Evolutionary conservation across 2,888 invertebrate species (phyloP), one percentile per base, ranked within the genome.

Genomic region (Nomada ruficornis): DNA sequence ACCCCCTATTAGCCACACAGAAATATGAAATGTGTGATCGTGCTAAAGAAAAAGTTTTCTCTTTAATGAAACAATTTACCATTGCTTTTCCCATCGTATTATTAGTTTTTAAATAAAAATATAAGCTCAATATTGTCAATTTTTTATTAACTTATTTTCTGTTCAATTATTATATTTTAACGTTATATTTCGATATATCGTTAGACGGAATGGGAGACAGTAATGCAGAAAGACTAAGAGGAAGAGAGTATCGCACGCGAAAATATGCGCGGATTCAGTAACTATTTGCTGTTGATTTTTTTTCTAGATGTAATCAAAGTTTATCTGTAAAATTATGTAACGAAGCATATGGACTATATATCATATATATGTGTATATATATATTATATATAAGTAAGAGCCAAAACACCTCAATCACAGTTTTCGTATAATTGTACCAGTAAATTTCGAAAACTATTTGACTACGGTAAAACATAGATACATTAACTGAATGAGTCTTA

Each of bases 331-430:
- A 82, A 89, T 84, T 60, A 77, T 88, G 86, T 87, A 86, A 83
- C 83, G 85, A 84, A 87, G 87, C 77, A 81, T 87, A 88, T 82
- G 80, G 79, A 86, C 87, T 87, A 90, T 86, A 86, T 26, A 23
- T 57, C 9, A 36, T 36, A 36, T 36, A 36, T 36, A 36, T 36
- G 36, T 36, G 36, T 36, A 36, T 36, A 36, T 36, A 36, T 36
- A 36, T 36, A 36, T 36, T 36, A 36, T 36, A 36, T 86, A 87
- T 77, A 72, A 83, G 80, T 84, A 62, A 72, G 86, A 73, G 75
- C 80, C 82, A 86, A 86, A 82, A 87, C 82, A 78, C 71, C 82
- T 88, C 80, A 87, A 88, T 87, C 84, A 83, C 85, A 81, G n/a
- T 90, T 89, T 88, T 83, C 77, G 85, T 11, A 47, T 50, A 57